phyloP scores from a whole-genome alignment of 2,797 vertebrate genomes.

The Anguilla pacifica region DNA sequence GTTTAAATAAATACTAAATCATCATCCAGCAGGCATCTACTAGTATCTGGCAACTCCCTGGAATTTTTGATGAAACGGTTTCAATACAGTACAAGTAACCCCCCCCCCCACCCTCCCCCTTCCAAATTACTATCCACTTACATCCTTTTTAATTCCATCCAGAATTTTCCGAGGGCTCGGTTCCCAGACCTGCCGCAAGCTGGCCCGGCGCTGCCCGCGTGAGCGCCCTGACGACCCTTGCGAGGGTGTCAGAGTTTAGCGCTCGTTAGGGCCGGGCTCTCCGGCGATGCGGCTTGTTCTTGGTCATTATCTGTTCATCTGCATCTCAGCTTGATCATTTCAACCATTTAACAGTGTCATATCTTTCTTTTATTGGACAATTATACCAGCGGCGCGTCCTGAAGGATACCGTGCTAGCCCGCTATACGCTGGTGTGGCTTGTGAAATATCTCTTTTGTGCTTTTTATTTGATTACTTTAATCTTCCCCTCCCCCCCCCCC shows the following conservation, averaged over 20 bases:
- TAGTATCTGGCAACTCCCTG: background rate
- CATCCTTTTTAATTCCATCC: constrained; percentile 15
- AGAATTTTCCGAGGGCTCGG: constrained; percentile 10
- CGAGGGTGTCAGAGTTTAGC: constrained; percentile 44
- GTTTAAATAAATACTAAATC: background rate
- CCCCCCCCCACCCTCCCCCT: background rate
- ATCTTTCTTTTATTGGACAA: constrained; percentile 54
- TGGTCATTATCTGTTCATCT: constrained; percentile 54
- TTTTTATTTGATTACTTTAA: constrained; percentile 54
- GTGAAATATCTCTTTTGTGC: constrained; percentile 53
- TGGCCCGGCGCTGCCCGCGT: background rate
- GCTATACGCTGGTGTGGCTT: constrained; percentile 34
- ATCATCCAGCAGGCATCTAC: background rate
- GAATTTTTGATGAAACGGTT: background rate
- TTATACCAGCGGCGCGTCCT: constrained; percentile 47
- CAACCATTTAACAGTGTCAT: constrained; percentile 51
- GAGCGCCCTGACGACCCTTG: constrained; percentile 31
- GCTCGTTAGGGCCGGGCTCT: constrained; percentile 45
- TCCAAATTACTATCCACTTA: constrained; percentile 6
- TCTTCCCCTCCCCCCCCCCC: constrained; percentile 35
- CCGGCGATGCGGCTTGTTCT: constrained; percentile 45
- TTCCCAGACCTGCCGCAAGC: background rate
- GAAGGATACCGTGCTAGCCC: constrained; percentile 43
- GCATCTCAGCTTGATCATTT: constrained; percentile 52
- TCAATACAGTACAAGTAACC: background rate